Conservation (phyloP, 2,888 invertebrate species). For the Malthinus flaveolus region DNA sequence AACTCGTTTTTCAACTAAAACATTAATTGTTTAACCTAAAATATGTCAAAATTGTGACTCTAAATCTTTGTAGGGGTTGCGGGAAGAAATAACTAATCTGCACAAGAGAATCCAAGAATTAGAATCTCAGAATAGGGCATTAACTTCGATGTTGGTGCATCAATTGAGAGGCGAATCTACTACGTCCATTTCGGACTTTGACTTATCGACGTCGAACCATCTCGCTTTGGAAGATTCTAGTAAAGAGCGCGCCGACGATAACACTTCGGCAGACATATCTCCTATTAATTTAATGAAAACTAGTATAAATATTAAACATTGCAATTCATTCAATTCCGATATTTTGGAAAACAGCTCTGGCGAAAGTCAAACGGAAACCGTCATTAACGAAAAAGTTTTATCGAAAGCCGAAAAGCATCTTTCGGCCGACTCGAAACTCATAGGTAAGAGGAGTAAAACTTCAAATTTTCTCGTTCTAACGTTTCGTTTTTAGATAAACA, state of each 20-base stretch:
- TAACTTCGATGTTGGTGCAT: conserved; percentile 71
- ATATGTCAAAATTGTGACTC: neutral
- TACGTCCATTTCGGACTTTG: conserved; percentile 29
- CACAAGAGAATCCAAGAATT: conserved; percentile 76
- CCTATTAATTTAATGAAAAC: conserved; percentile 42
- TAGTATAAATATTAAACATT: conserved; percentile 49
- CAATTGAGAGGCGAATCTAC: conserved; percentile 57
- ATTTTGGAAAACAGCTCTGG: conserved; percentile 39
- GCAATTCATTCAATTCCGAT: conserved; percentile 54
- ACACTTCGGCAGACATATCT: conserved; percentile 40
- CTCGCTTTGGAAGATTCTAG: conserved; percentile 58
- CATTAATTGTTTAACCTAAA: too few relatives aligned
- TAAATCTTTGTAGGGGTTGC: conserved; percentile 64
- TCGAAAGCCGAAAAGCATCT: conserved; percentile 46
- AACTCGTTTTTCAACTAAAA: too few relatives aligned
- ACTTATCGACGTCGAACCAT: conserved; percentile 42
- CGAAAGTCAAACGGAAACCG: conserved; percentile 29
- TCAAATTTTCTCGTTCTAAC: neutral
- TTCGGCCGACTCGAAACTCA: conserved; percentile 47
- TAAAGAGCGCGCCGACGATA: conserved; percentile 30
- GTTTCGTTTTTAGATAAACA: conserved; percentile 54
- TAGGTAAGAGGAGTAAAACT: conserved; percentile 40
- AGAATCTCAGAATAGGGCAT: conserved; percentile 75
- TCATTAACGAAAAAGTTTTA: conserved; percentile 34
- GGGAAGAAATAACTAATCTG: conserved; percentile 75